A percentile compares a stretch with the other conserved stretches of the same genome.
phyloP scores from a whole-genome alignment of 2,888 invertebrate genomes.

The Rambutsinella grinnellia region DNA sequence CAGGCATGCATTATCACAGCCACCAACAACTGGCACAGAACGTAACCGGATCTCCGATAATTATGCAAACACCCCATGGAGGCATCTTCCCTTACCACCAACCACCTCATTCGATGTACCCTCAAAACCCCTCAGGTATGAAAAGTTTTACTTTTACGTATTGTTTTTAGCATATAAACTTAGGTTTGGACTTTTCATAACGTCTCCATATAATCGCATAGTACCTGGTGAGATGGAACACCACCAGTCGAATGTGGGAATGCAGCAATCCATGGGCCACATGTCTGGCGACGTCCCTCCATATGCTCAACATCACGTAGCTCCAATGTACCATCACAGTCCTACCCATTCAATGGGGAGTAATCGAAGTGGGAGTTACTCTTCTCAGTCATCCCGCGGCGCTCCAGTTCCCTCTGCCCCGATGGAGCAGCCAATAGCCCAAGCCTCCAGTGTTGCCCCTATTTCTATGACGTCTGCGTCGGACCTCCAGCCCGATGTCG shows the following conservation, averaged over 20 bases:
- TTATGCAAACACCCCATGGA: constrained; percentile 53
- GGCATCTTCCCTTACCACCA: constrained; percentile 38
- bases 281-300: constrained; percentile 50
- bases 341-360: constrained; percentile 31
- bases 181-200: too few species aligned
- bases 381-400: constrained; percentile 33
- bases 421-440: constrained; percentile 6
- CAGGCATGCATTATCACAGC: constrained; percentile 49
- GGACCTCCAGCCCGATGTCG: not conserved
- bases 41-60: constrained; percentile 63
- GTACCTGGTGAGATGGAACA: constrained; percentile 54
- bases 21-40: constrained; percentile 61
- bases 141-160: not conserved
- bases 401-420: constrained; percentile 3
- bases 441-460: not conserved
- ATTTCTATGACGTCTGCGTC: not conserved
- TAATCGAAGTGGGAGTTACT: constrained; percentile 32
- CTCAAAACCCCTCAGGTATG: constrained; percentile 38
- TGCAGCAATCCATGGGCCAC: constrained; percentile 40
- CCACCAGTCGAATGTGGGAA: constrained; percentile 38
- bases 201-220: not conserved
- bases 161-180: not conserved
- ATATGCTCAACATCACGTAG: constrained; percentile 58
- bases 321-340: constrained; percentile 43
- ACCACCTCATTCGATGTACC: constrained; percentile 45